Percentiles rank a stretch among this genome's conserved stretches.
These are phyloP conservation scores for Crotophaga sulcirostris DNA, from an alignment of 2,113 vertebrate species.

Conservation along the genomic window DNA sequence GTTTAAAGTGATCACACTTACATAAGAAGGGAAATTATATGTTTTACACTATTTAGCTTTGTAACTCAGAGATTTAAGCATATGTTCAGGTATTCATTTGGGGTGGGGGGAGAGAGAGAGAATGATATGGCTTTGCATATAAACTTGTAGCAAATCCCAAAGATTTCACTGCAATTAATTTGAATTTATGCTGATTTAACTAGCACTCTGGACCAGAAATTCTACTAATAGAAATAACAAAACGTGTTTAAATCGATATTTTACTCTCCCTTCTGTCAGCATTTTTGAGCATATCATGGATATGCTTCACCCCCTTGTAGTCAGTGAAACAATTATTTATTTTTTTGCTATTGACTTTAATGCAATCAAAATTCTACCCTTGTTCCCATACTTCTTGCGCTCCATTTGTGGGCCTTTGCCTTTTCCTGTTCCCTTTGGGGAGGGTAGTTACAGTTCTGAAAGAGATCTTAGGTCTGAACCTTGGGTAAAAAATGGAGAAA, in stretches of 20 bases:
- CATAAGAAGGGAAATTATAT: not conserved
- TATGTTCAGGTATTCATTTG: not conserved
- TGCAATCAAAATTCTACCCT: not conserved
- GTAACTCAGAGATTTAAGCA: constrained; percentile 32
- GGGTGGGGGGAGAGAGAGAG: not conserved
- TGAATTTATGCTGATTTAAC: not conserved
- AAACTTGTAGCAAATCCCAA: not conserved
- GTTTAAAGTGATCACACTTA: constrained; percentile 21
- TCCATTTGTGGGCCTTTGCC: not conserved
- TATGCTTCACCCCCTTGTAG: not conserved
- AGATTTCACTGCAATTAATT: not conserved
- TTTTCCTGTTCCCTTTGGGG: not conserved
- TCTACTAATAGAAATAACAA: not conserved
- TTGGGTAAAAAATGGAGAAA: not conserved
- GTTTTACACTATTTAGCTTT: constrained; percentile 22
- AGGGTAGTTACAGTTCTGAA: not conserved
- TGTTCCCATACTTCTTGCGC: not conserved
- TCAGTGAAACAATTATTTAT: not conserved
- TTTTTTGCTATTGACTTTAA: not conserved
- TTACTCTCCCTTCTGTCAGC: not conserved
- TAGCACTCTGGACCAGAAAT: not conserved
- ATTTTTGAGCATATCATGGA: not conserved
- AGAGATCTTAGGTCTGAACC: not conserved
- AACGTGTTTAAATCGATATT: not conserved
- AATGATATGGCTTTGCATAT: not conserved